Evolutionary conservation across 2,797 vertebrate species (phyloP).

Genomic region (Okamejei kenojei): DNA sequence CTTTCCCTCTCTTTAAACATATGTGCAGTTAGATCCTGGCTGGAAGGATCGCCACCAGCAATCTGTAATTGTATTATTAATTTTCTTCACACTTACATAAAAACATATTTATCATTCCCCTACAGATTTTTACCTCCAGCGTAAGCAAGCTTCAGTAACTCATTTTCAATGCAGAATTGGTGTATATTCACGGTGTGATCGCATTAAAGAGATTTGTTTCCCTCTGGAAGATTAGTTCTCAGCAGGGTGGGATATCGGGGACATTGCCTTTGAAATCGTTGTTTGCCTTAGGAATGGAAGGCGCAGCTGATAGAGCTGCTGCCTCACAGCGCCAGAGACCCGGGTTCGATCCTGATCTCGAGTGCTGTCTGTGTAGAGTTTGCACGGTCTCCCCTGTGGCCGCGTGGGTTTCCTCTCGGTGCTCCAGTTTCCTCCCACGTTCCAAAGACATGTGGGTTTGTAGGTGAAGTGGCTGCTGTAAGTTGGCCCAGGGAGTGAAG

Average conservation of each 20-base stretch:
- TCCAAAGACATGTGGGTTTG: too few relatives aligned
- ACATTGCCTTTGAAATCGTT: background rate
- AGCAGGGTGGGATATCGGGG: background rate
- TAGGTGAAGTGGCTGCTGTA: too few relatives aligned
- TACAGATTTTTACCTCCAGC: background rate
- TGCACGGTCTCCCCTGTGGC: too few relatives aligned
- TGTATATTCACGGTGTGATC: conserved; percentile 38
- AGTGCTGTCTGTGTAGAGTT: too few relatives aligned
- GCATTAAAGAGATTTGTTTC: background rate
- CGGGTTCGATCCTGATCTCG: too few relatives aligned
- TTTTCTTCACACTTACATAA: background rate
- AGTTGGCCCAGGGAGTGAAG: too few relatives aligned
- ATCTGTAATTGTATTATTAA: background rate
- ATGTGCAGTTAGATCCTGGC: background rate
- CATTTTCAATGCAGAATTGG: conserved; percentile 39
- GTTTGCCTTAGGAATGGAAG: background rate
- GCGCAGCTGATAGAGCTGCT: background rate
- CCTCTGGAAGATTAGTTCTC: background rate
- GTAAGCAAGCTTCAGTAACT: background rate
- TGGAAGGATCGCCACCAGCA: background rate
- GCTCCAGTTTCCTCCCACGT: too few relatives aligned
- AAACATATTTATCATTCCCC: conserved; percentile 2
- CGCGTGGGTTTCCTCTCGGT: too few relatives aligned
- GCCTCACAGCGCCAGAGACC: too few relatives aligned
- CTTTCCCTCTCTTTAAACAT: background rate